phyloP scores from a whole-genome alignment of 2,888 invertebrate genomes.

The Alitta virens region DNA sequence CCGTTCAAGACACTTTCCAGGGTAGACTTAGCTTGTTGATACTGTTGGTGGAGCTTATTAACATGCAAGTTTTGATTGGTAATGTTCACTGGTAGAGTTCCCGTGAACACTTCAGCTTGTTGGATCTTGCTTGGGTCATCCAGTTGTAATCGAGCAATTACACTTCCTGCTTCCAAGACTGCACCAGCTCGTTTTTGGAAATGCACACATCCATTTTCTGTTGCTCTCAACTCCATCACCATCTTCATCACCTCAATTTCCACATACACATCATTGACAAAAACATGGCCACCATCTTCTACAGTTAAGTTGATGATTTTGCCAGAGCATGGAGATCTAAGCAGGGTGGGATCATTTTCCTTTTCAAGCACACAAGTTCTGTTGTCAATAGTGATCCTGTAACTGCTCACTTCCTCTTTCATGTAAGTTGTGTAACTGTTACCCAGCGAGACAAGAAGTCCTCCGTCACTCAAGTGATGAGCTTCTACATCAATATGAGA shows the following conservation, averaged over 20 bases:
- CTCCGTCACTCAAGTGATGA: conserved; percentile 66
- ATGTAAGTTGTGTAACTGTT: conserved; percentile 93
- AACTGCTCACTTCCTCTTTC: conserved; percentile 94
- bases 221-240: conserved; percentile 93
- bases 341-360: conserved; percentile 93
- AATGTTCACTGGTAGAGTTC: conserved; percentile 67
- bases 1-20: conserved; percentile 66
- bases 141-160: conserved; percentile 81
- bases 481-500: conserved; percentile 94
- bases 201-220: conserved; percentile 82
- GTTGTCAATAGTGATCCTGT: conserved; percentile 73
- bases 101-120: conserved; percentile 75
- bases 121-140: conserved; percentile 90
- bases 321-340: conserved; percentile 92
- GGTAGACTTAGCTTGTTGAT: not conserved
- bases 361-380: conserved; percentile 98
- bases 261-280: conserved; percentile 88
- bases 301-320: conserved; percentile 85
- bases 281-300: conserved; percentile 93
- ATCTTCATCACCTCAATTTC: conserved; percentile 99
- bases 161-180: conserved; percentile 82
- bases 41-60: conserved; percentile 79
- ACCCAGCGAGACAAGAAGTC: conserved; percentile 86
- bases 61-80: conserved; percentile 58
- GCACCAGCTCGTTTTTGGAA: conserved; percentile 88